Evolutionary conservation across 2,888 invertebrate species (phyloP).

Genomic region (Lasioglossum lativentre): DNA sequence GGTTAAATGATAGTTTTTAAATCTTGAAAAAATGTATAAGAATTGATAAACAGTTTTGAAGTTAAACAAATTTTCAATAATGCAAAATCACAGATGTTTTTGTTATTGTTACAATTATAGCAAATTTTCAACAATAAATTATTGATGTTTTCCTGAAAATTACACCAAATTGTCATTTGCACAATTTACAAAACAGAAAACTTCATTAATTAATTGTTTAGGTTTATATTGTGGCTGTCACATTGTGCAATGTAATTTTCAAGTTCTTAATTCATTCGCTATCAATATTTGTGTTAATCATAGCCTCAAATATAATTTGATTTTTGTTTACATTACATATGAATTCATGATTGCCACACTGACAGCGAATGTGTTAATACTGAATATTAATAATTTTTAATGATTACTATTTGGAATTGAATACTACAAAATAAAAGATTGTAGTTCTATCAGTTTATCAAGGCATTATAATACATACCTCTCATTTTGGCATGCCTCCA

Average conservation of each 20-base stretch:
- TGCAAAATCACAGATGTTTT: neutral
- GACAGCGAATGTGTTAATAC: too few species aligned
- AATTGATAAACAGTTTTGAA: neutral
- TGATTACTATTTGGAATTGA: too few species aligned
- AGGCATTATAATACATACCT: constrained; percentile 82
- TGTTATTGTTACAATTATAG: neutral
- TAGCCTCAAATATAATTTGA: too few species aligned
- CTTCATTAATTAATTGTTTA: neutral
- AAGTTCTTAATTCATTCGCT: too few species aligned
- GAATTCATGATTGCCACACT: too few species aligned
- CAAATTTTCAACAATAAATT: neutral
- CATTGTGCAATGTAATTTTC: neutral
- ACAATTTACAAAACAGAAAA: neutral
- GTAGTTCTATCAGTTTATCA: neutral
- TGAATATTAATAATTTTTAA: too few species aligned
- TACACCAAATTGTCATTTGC: neutral
- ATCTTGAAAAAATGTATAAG: neutral
- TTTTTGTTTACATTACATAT: too few species aligned
- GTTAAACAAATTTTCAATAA: neutral
- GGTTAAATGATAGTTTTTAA: neutral
- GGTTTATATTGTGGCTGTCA: neutral
- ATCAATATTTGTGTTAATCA: too few species aligned
- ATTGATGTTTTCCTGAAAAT: neutral
- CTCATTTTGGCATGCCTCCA: constrained; percentile 92
- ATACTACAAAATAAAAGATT: neutral